Evolutionary conservation across 1,140 invertebrate genomes (phyloP).

Genomic region (Cydia splendana): DNA sequence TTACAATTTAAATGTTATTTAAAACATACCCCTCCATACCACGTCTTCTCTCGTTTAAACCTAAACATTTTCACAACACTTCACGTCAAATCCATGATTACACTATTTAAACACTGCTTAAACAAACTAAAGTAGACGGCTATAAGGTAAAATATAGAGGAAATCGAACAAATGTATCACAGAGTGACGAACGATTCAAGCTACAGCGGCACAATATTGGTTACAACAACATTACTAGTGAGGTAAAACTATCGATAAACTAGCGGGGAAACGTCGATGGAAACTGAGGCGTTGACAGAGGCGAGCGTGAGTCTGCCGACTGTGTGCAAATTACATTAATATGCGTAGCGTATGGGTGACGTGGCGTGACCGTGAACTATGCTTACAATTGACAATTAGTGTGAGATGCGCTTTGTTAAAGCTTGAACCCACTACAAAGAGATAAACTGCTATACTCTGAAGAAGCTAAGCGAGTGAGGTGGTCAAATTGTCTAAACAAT

Average conservation of each 20-base stretch:
- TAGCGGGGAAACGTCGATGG: not conserved
- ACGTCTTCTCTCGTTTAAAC: conserved; percentile 46
- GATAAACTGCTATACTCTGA: not conserved
- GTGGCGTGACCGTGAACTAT: not conserved
- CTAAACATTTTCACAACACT: conserved; percentile 46
- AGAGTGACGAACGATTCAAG: conserved; percentile 24
- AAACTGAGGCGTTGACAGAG: not conserved
- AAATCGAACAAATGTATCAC: conserved; percentile 24
- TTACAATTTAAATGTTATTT: not conserved
- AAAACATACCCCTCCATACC: conserved; percentile 45
- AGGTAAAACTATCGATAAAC: not conserved
- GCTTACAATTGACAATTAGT: conserved; percentile 10
- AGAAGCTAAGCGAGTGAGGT: not conserved
- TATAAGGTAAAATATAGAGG: conserved; percentile 17
- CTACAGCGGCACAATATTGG: not conserved
- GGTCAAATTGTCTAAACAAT: no score
- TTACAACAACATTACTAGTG: conserved; percentile 29
- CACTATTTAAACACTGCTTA: not conserved
- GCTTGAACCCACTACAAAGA: not conserved
- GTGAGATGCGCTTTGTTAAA: conserved; percentile 4
- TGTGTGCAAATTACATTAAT: conserved; percentile 8
- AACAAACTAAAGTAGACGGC: conserved; percentile 11
- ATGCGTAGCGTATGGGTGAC: not conserved
- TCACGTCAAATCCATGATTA: conserved; percentile 8
- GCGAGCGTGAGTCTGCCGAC: not conserved